phyloP scores from a whole-genome alignment of 1,140 invertebrate species.

The Drosophila grimshawi region DNA sequence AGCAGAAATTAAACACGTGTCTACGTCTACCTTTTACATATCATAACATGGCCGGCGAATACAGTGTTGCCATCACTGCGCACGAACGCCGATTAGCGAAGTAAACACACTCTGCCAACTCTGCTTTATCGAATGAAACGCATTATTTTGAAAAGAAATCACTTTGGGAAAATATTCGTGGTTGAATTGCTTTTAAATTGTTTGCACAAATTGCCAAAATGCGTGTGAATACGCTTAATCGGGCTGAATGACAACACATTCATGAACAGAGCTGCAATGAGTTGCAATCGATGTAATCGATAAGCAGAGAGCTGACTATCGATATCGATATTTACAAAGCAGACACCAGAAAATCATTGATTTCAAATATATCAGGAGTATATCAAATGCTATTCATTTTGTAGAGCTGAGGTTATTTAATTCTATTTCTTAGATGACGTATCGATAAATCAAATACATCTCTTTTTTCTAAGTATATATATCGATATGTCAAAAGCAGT shows the following conservation, averaged over 20 bases:
- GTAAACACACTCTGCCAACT: conserved; percentile 1
- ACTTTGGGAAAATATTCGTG: not conserved
- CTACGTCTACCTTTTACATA: conserved; percentile 82
- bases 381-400: not conserved
- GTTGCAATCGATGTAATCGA: conserved; percentile 17
- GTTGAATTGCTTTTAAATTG: conserved; percentile 34
- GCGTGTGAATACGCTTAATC: conserved; percentile 48
- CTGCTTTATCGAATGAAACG: not conserved
- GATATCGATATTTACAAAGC: not conserved
- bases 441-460: not conserved
- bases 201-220: conserved; percentile 59
- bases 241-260: conserved; percentile 54
- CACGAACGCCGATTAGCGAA: conserved; percentile 32
- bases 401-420: not conserved
- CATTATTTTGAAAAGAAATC: not conserved
- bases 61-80: conserved; percentile 67
- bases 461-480: not conserved
- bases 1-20: conserved; percentile 83
- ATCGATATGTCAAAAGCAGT: conserved; percentile 15
- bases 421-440: not conserved
- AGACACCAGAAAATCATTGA: not conserved
- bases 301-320: not conserved
- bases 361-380: too few species aligned
- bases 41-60: conserved; percentile 84
- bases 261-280: conserved; percentile 22